Evolutionary conservation across 2,113 vertebrate species (phyloP).

Genomic region (Phalacrocorax carbo): DNA sequence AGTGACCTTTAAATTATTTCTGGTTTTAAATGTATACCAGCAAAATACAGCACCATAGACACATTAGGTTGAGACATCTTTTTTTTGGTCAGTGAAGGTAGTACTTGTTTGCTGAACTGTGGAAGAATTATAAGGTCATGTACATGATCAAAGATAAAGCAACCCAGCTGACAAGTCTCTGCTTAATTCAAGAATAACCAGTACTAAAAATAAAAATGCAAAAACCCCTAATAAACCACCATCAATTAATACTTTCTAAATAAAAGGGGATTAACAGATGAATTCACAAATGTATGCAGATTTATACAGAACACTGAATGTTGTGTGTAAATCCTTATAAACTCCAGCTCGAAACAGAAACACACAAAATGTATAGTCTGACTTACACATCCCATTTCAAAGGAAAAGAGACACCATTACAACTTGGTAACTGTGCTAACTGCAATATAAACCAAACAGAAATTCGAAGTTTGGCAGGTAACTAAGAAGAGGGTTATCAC

Average conservation of each 20-base stretch:
- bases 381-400: conserved; percentile 75
- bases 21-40: conserved; percentile 68
- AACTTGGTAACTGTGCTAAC: conserved; percentile 75
- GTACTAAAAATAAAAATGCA: conserved; percentile 58
- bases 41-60: conserved; percentile 77
- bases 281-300: conserved; percentile 68
- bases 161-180: conserved; percentile 73
- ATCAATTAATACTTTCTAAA: conserved; percentile 46
- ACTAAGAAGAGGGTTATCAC: conserved; percentile 78
- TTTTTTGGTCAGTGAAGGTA: conserved; percentile 76
- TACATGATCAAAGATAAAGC: conserved; percentile 70
- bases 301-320: conserved; percentile 76
- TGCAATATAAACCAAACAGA: conserved; percentile 77
- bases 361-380: conserved; percentile 72
- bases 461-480: conserved; percentile 73
- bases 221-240: conserved; percentile 46
- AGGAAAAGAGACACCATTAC: conserved; percentile 73
- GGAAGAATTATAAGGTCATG: conserved; percentile 70
- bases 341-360: conserved; percentile 71
- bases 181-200: conserved; percentile 78
- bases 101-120: conserved; percentile 77
- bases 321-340: conserved; percentile 72
- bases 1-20: conserved; percentile 62
- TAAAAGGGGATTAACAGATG: conserved; percentile 61
- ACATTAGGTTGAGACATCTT: conserved; percentile 60